Evolutionary conservation across 2,113 vertebrate genomes (phyloP).

Genomic region (Raphicerus campestris): DNA sequence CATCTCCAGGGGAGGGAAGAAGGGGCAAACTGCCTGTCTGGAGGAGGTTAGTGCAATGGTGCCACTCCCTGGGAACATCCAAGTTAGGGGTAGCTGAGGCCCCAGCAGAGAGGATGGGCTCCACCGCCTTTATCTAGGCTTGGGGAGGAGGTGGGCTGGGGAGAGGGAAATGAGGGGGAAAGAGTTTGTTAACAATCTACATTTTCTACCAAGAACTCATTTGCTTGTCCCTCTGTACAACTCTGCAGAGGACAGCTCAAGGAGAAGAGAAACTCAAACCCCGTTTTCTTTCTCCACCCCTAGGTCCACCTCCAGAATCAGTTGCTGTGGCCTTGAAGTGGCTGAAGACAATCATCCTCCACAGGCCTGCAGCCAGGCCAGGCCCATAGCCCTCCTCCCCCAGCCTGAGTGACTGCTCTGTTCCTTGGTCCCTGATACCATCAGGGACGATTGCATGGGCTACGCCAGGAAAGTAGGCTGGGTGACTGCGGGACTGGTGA

Average conservation of each 20-base stretch:
- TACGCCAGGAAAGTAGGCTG: conserved; percentile 74
- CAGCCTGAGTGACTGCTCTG: conserved; percentile 46
- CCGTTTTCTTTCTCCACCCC: conserved; percentile 43
- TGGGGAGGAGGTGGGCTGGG: neutral
- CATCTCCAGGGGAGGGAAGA: conserved; percentile 21
- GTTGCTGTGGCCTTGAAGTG: conserved; percentile 28
- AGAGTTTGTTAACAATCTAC: conserved; percentile 5
- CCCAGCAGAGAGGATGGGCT: neutral
- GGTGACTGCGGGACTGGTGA: conserved; percentile 73
- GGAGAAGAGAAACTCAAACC: conserved; percentile 42
- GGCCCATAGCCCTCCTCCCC: neutral
- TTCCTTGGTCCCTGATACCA: conserved; percentile 66
- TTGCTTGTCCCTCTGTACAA: neutral
- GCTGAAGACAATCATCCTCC: conserved; percentile 40
- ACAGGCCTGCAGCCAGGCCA: neutral
- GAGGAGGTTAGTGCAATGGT: conserved; percentile 53
- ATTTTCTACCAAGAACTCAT: neutral
- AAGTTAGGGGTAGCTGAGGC: neutral
- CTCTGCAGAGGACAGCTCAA: conserved; percentile 5
- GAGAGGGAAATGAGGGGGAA: neutral
- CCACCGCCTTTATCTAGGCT: conserved; percentile 3
- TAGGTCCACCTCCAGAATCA: conserved; percentile 42
- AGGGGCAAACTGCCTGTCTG: neutral
- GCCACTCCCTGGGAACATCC: neutral
- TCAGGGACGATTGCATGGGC: conserved; percentile 74